A percentile compares a stretch with the other conserved stretches of the same genome.
Conservation (phyloP, 2,113 vertebrate species). For the Vanacampus margaritifer region DNA sequence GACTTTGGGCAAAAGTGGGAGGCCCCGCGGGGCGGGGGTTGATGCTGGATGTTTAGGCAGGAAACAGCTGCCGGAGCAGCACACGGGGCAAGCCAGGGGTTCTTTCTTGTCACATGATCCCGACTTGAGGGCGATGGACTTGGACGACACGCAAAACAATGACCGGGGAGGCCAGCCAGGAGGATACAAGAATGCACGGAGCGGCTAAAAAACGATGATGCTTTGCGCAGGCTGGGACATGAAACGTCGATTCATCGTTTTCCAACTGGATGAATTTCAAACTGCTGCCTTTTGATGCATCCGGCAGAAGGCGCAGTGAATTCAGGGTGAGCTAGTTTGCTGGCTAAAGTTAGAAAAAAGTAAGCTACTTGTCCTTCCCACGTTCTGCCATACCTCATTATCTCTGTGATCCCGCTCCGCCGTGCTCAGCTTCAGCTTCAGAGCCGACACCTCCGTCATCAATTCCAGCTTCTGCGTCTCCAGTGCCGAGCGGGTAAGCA, state of each 20-base stretch:
- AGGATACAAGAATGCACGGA: slow-evolving; percentile 24
- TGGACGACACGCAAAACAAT: slow-evolving; percentile 52
- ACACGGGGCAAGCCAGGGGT: slow-evolving; percentile 13
- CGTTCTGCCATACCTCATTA: slow-evolving; percentile 75
- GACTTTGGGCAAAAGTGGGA: slow-evolving; percentile 17
- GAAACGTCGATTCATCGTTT: background rate
- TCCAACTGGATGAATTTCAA: too few relatives aligned
- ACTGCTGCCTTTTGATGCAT: too few relatives aligned
- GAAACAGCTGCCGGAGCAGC: slow-evolving; percentile 61
- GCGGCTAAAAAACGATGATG: slow-evolving; percentile 2
- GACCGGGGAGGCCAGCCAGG: slow-evolving; percentile 27
- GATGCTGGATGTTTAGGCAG: slow-evolving; percentile 43
- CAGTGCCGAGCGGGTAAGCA: slow-evolving; percentile 83
- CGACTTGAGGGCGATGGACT: slow-evolving; percentile 29
- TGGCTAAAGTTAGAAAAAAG: too few relatives aligned
- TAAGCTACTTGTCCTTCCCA: too few relatives aligned
- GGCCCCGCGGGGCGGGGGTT: background rate
- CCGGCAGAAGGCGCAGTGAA: too few relatives aligned
- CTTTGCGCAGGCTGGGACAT: background rate
- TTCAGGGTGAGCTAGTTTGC: too few relatives aligned
- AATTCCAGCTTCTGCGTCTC: slow-evolving; percentile 96
- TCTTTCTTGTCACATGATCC: slow-evolving; percentile 39
- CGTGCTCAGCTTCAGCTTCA: slow-evolving; percentile 86
- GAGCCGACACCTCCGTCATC: slow-evolving; percentile 88
- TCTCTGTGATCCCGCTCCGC: slow-evolving; percentile 85